Percentiles rank a stretch among this genome's conserved stretches.
These are phyloP conservation scores for Eciton burchellii DNA, from an alignment of 1,140 invertebrate genomes.

Conservation along the genomic window DNA sequence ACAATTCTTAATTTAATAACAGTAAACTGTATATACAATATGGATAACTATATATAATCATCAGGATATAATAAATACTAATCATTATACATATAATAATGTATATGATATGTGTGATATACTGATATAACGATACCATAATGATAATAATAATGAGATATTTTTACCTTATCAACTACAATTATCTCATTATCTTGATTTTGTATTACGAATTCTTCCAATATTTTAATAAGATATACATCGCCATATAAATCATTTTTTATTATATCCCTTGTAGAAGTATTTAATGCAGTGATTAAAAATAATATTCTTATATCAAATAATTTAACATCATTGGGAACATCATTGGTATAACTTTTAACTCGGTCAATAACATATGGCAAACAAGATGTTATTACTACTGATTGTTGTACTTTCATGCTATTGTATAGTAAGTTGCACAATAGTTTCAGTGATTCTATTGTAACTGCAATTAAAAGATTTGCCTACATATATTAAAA, in stretches of 20 bases:
- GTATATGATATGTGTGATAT: not conserved
- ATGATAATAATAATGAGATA: not conserved
- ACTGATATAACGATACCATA: too few relatives aligned
- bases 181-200: slow-evolving; percentile 73
- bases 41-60: not conserved
- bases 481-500: slow-evolving; percentile 76
- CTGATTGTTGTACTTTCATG: slow-evolving; percentile 88
- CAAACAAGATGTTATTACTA: slow-evolving; percentile 90
- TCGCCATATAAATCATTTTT: slow-evolving; percentile 93
- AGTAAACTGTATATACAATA: not conserved
- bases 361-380: slow-evolving; percentile 91
- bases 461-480: slow-evolving; percentile 86
- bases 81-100: not conserved
- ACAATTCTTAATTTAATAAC: slow-evolving; percentile 8
- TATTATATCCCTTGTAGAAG: slow-evolving; percentile 89
- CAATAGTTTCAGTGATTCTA: slow-evolving; percentile 94
- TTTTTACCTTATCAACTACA: slow-evolving; percentile 58
- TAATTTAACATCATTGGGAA: slow-evolving; percentile 91
- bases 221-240: slow-evolving; percentile 91
- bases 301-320: slow-evolving; percentile 96
- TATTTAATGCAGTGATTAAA: slow-evolving; percentile 93
- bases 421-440: slow-evolving; percentile 96
- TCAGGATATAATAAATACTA: not conserved
- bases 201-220: slow-evolving; percentile 89
- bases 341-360: slow-evolving; percentile 87